Conservation (phyloP, 2,888 invertebrate species). For the Mystacides longicornis region DNA sequence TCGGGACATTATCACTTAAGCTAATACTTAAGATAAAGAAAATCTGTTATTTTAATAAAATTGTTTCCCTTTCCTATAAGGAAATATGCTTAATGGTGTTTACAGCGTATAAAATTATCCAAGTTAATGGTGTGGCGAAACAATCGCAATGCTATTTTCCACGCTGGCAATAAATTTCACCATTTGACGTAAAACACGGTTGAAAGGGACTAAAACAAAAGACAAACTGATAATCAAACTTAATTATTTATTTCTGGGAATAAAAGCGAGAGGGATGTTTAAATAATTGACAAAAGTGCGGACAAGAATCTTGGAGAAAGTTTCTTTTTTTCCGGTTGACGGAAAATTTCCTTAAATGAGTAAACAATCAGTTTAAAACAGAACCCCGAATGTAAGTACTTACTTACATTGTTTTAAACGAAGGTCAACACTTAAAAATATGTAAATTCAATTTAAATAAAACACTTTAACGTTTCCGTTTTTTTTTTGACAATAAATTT, state of each 20-base stretch:
- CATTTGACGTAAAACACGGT: constrained; percentile 6
- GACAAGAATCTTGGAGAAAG: not conserved
- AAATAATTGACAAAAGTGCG: not conserved
- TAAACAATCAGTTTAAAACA: not conserved
- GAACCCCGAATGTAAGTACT: too few relatives aligned
- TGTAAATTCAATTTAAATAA: not conserved
- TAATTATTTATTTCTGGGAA: constrained; percentile 8
- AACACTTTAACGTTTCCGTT: not conserved
- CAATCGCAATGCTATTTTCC: not conserved
- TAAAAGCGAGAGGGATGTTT: not conserved
- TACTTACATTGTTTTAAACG: not conserved
- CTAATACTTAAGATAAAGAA: not conserved
- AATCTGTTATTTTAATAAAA: not conserved
- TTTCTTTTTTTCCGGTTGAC: not conserved
- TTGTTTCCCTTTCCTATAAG: too few relatives aligned
- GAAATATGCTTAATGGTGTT: not conserved
- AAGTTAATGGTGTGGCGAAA: not conserved
- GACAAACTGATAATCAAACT: constrained; percentile 11
- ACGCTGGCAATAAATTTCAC: constrained; percentile 8
- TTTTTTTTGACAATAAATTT: not conserved
- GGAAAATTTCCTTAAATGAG: not conserved
- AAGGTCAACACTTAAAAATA: not conserved
- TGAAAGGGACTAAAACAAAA: constrained; percentile 8
- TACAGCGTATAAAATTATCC: not conserved
- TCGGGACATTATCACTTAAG: not conserved